Percentiles rank a stretch among this genome's conserved stretches.
Evolutionary conservation across 37 sponge, comb jelly and placozoan genomes (phyloP).

Genomic region (Petrosia ficiformis): DNA sequence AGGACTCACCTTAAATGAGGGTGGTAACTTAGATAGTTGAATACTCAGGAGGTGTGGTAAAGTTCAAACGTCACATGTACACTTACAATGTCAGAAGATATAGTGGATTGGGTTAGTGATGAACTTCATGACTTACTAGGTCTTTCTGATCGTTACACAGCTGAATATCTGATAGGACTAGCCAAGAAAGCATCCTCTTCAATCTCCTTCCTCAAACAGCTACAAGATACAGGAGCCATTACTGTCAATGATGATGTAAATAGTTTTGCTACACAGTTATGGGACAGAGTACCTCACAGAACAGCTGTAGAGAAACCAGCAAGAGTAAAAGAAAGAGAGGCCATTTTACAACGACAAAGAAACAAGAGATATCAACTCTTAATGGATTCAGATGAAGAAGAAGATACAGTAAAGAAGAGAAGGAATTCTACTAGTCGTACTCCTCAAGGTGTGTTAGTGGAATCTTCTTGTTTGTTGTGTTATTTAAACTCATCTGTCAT

Average conservation of each 20-base stretch:
- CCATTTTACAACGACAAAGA: constrained; percentile 25
- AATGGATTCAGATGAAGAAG: constrained; percentile 67
- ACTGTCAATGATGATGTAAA: constrained; percentile 38
- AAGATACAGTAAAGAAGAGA: background rate
- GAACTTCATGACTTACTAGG: constrained; percentile 79
- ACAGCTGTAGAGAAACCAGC: constrained; percentile 34
- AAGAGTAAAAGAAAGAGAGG: constrained; percentile 33
- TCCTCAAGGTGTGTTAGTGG: too few relatives aligned
- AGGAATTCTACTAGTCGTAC: too few relatives aligned
- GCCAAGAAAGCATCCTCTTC: constrained; percentile 57
- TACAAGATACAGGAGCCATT: constrained; percentile 54
- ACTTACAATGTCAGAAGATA: too few relatives aligned
- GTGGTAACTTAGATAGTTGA: too few relatives aligned
- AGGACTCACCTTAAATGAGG: too few relatives aligned
- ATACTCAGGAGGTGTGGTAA: too few relatives aligned
- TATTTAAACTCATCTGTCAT: too few relatives aligned
- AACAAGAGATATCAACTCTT: constrained; percentile 59
- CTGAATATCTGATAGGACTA: constrained; percentile 70
- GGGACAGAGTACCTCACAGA: constrained; percentile 64
- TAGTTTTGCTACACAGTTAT: constrained; percentile 72
- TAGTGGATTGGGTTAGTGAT: constrained; percentile 81
- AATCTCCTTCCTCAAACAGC: constrained; percentile 25
- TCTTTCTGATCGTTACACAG: constrained; percentile 72
- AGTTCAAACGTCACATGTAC: too few relatives aligned
- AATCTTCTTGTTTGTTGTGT: too few relatives aligned